phyloP scores from a whole-genome alignment of 2,797 vertebrate species.

The Anguilla pacifica region DNA sequence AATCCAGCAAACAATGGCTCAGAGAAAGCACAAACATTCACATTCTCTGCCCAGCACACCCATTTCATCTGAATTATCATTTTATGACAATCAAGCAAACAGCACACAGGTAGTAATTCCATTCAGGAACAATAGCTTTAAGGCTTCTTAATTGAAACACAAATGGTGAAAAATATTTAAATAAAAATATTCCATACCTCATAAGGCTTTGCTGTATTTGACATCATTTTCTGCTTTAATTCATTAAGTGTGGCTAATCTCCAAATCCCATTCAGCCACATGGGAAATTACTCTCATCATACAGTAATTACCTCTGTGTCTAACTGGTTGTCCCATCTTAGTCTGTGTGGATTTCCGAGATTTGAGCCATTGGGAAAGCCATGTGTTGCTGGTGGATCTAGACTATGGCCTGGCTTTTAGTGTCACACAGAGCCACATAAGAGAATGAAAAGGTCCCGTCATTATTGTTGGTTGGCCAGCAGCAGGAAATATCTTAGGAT shows the following conservation, averaged over 20 bases:
- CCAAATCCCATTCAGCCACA: constrained; percentile 52
- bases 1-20: background rate
- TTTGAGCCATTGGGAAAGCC: constrained; percentile 33
- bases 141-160: constrained; percentile 3
- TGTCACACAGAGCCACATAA: background rate
- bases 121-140: background rate
- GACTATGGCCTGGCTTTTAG: background rate
- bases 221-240: constrained; percentile 49
- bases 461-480: background rate
- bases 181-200: constrained; percentile 44
- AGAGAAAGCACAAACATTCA: background rate
- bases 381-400: constrained; percentile 10
- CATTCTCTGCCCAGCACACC: background rate
- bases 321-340: constrained; percentile 53
- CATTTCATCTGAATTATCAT: background rate
- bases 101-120: background rate
- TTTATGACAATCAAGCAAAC: background rate
- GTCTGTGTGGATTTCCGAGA: constrained; percentile 54
- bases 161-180: constrained; percentile 48
- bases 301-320: constrained; percentile 63
- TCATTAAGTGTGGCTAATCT: constrained; percentile 52
- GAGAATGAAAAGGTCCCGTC: background rate
- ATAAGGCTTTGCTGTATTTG: constrained; percentile 47
- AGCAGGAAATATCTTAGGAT: background rate
- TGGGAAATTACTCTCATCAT: constrained; percentile 58